A percentile compares a stretch with the other conserved stretches of the same genome.
These are phyloP conservation scores for Melangyna quadrimaculata DNA, from an alignment of 2,888 invertebrate genomes.

Conservation along the genomic window DNA sequence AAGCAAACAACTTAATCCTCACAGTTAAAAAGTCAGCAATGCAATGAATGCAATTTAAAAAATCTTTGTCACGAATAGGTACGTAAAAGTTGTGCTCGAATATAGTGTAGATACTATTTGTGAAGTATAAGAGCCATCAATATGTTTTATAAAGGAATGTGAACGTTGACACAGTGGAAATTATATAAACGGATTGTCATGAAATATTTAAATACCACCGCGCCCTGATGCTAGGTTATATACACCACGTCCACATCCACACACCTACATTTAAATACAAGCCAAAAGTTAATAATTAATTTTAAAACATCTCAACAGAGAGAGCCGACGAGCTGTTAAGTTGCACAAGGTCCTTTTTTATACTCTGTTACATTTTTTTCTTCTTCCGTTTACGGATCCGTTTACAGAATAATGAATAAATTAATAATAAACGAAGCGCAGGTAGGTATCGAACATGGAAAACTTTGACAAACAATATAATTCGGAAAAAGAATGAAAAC, in stretches of 20 bases:
- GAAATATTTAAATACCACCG: slow-evolving; percentile 4
- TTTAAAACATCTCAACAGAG: slow-evolving; percentile 8
- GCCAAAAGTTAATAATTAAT: slow-evolving; percentile 21
- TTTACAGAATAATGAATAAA: slow-evolving; percentile 5
- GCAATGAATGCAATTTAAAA: background rate
- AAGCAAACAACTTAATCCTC: background rate
- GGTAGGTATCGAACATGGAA: slow-evolving; percentile 31
- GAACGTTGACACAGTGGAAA: background rate
- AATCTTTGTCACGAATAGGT: background rate
- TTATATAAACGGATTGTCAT: background rate
- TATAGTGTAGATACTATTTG: background rate
- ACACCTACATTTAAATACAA: background rate
- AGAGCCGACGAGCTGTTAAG: background rate
- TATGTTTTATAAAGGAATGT: background rate
- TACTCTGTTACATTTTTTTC: background rate
- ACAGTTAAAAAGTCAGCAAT: background rate
- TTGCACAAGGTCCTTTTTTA: background rate
- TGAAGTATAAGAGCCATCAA: background rate
- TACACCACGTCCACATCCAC: background rate
- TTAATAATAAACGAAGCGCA: background rate
- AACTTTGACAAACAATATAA: slow-evolving; percentile 56
- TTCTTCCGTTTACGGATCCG: background rate
- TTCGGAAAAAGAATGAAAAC: slow-evolving; percentile 35
- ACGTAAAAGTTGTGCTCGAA: background rate
- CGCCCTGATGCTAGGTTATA: background rate